Conservation (phyloP, 2,888 invertebrate genomes). For the Hyles lineata region DNA sequence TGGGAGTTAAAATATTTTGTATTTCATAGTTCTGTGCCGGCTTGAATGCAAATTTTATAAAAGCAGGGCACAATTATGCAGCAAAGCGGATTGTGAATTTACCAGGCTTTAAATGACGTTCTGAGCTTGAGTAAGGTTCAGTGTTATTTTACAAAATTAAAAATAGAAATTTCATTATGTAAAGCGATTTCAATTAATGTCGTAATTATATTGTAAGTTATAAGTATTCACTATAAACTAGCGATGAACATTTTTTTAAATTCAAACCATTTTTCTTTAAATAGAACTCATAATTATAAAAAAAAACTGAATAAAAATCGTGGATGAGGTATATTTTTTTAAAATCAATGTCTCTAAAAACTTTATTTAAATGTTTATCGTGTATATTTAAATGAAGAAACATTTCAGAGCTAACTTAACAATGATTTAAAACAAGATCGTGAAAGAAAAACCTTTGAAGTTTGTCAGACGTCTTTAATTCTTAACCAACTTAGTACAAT, state of each 20-base stretch:
- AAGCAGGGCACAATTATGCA: neutral
- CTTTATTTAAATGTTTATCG: neutral
- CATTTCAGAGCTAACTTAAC: neutral
- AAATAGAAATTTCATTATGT: neutral
- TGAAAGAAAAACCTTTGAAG: conserved; percentile 10
- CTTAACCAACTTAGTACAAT: conserved; percentile 8
- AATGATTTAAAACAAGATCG: neutral
- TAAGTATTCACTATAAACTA: no score
- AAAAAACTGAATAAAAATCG: no score
- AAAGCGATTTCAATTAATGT: no score
- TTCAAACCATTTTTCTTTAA: no score
- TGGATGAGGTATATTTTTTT: no score
- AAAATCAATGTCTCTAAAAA: no score
- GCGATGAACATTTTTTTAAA: no score
- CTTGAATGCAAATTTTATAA: conserved; percentile 20
- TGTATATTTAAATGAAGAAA: neutral
- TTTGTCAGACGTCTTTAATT: conserved; percentile 11
- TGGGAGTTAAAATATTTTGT: neutral
- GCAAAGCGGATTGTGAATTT: conserved; percentile 13
- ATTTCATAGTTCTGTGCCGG: neutral
- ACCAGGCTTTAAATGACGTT: neutral
- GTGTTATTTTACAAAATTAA: conserved; percentile 3
- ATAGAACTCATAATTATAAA: no score
- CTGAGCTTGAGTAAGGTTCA: neutral
- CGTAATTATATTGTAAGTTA: no score